A percentile compares a stretch with the other conserved stretches of the same genome.
Evolutionary conservation across 1,140 invertebrate genomes (phyloP).

Genomic region (Propsilocerus akamusi): DNA sequence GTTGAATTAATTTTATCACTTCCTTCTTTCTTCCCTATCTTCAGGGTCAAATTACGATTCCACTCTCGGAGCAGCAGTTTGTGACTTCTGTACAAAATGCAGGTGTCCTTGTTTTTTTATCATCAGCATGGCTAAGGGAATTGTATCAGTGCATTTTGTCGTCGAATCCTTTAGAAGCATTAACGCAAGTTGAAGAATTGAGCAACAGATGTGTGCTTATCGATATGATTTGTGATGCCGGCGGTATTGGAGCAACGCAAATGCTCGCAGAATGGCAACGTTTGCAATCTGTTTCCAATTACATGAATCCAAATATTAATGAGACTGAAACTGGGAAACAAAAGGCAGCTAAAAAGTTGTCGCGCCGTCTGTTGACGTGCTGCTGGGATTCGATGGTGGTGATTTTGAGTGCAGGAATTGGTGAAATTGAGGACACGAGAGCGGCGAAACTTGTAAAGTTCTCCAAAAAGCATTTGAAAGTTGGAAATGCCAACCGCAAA

Average conservation of each 20-base stretch:
- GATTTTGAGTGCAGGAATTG: slow-evolving; percentile 62
- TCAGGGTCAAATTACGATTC: slow-evolving; percentile 25
- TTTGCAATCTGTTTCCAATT: slow-evolving; percentile 47
- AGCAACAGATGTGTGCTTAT: slow-evolving; percentile 18
- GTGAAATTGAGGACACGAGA: slow-evolving; percentile 31
- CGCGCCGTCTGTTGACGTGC: slow-evolving; percentile 54
- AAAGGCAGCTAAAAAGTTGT: slow-evolving; percentile 45
- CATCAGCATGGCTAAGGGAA: slow-evolving; percentile 78
- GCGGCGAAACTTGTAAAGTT: slow-evolving; percentile 29
- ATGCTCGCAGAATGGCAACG: slow-evolving; percentile 70
- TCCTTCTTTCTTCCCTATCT: neutral
- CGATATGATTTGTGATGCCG: slow-evolving; percentile 44
- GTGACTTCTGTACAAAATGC: slow-evolving; percentile 79
- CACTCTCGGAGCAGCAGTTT: slow-evolving; percentile 59
- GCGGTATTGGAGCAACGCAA: slow-evolving; percentile 58
- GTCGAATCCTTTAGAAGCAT: slow-evolving; percentile 45
- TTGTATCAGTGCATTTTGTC: slow-evolving; percentile 71
- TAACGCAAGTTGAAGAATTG: slow-evolving; percentile 15
- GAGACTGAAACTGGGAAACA: slow-evolving; percentile 31
- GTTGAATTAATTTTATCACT: neutral
- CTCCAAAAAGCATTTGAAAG: slow-evolving; percentile 29
- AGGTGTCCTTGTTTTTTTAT: slow-evolving; percentile 77
- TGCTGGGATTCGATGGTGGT: slow-evolving; percentile 82
- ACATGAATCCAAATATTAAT: slow-evolving; percentile 36
- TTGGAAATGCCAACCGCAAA: slow-evolving; percentile 30